Percentiles rank a stretch among this genome's conserved stretches.
Evolutionary conservation across 2,113 vertebrate species (phyloP).

Genomic region (Anguilla rostrata): DNA sequence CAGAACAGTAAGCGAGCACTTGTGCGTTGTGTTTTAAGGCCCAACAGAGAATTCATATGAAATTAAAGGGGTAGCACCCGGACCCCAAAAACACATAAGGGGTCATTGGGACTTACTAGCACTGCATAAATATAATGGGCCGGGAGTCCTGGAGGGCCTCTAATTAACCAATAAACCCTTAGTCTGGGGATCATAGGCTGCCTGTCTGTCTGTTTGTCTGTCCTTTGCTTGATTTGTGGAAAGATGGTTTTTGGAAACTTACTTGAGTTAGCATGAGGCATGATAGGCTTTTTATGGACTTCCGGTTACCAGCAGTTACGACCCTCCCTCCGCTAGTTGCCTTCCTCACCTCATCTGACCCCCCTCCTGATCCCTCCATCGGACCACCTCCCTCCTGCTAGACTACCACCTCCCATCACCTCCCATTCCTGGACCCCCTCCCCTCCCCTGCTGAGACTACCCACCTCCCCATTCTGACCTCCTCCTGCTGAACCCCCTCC

Average conservation of each 20-base stretch:
- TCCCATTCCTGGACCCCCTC: too few relatives aligned
- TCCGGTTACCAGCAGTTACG: constrained; percentile 61
- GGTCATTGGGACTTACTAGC: not conserved
- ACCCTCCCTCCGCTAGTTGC: not conserved
- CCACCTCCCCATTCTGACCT: too few relatives aligned
- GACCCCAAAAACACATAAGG: not conserved
- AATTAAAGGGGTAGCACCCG: not conserved
- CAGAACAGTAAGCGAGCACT: constrained; percentile 51
- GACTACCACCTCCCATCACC: too few relatives aligned
- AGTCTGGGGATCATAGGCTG: constrained; percentile 42
- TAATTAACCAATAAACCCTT: constrained; percentile 35
- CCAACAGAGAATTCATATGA: constrained; percentile 47
- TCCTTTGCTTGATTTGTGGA: constrained; percentile 37
- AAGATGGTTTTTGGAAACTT: constrained; percentile 34
- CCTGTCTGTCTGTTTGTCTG: not conserved
- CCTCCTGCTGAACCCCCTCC: too few relatives aligned
- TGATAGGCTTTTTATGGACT: constrained; percentile 58
- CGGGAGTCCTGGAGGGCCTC: not conserved
- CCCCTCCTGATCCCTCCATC: too few relatives aligned
- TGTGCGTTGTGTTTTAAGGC: constrained; percentile 56
- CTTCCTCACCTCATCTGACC: too few relatives aligned
- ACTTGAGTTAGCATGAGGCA: constrained; percentile 49
- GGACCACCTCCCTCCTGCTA: too few relatives aligned
- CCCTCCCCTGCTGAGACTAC: too few relatives aligned
- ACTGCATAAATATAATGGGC: not conserved